Conservation (phyloP, 2,113 vertebrate genomes). For the Anarhynchus alexandrinus region DNA sequence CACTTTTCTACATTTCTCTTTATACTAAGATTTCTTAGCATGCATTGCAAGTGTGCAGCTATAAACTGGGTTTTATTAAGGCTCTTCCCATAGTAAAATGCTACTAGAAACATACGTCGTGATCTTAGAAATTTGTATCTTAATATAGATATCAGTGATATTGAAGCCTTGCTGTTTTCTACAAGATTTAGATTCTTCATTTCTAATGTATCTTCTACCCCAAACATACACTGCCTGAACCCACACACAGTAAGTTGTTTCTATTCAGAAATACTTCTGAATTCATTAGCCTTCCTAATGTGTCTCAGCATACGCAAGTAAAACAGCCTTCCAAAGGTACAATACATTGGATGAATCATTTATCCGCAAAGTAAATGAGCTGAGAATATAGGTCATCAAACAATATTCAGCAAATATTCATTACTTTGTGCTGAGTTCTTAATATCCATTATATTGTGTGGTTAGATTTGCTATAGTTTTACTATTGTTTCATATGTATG, state of each 20-base stretch:
- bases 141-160: neutral
- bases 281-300: neutral
- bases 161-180: neutral
- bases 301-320: neutral
- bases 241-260: neutral
- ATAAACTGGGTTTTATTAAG: neutral
- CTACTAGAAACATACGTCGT: neutral
- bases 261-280: neutral
- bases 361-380: conserved; percentile 19
- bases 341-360: conserved; percentile 8
- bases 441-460: neutral
- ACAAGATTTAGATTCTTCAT: neutral
- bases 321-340: neutral
- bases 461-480: neutral
- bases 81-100: neutral
- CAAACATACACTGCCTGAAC: neutral
- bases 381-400: conserved; percentile 2
- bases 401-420: neutral
- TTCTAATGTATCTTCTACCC: neutral
- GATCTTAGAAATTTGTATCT: neutral
- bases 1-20: fast-evolving
- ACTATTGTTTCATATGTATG: neutral
- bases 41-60: neutral
- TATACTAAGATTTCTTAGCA: neutral
- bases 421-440: neutral